phyloP scores from a whole-genome alignment of 2,113 vertebrate species.

The Neolamprologus falcicula region DNA sequence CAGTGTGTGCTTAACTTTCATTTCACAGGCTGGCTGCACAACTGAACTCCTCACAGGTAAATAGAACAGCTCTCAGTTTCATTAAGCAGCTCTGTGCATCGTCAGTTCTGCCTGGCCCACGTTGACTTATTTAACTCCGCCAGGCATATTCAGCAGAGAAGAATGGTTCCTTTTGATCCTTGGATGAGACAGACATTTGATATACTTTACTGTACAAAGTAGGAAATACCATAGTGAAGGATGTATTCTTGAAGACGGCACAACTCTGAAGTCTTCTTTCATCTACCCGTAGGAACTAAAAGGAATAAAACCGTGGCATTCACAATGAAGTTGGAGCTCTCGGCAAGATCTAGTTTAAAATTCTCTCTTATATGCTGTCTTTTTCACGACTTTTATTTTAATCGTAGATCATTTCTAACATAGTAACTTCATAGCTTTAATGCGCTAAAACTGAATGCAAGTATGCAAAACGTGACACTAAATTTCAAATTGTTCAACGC shows the following conservation, averaged over 20 bases:
- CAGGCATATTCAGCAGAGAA: constrained; percentile 12
- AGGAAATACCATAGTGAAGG: background rate
- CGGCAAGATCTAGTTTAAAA: background rate
- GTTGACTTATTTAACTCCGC: constrained; percentile 28
- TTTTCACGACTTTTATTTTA: background rate
- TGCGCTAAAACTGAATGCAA: background rate
- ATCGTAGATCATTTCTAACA: background rate
- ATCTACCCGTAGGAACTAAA: background rate
- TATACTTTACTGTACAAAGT: background rate
- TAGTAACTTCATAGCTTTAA: background rate
- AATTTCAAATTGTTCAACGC: background rate
- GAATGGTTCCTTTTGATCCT: constrained; percentile 11
- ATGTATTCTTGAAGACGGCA: background rate
- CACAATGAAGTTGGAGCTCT: background rate
- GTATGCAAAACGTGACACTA: background rate
- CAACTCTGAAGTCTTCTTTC: background rate
- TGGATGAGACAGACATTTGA: constrained; percentile 3
- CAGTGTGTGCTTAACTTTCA: constrained; percentile 23
- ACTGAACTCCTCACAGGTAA: constrained; percentile 37
- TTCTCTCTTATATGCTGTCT: background rate
- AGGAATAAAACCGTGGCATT: background rate
- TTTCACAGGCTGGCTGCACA: constrained; percentile 12
- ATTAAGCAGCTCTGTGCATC: constrained; percentile 30
- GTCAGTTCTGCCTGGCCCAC: background rate
- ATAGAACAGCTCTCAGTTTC: constrained; percentile 27